Conservation (phyloP, 23 tunicate species). For the Halocynthia roretzi region DNA sequence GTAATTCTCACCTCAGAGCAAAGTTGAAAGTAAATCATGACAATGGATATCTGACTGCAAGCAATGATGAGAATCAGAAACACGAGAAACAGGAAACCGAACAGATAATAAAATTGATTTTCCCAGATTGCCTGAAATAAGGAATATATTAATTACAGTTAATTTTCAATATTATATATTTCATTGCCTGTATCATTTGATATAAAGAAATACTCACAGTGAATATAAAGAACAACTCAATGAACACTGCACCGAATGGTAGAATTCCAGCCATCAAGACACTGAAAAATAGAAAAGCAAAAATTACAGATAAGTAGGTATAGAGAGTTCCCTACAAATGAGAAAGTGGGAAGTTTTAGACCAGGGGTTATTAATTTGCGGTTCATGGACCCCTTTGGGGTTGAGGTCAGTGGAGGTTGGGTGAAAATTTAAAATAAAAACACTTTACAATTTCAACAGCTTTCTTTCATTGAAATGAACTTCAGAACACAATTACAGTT, state of each 20-base stretch:
- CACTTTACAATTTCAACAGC: too few relatives aligned
- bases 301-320: too few relatives aligned
- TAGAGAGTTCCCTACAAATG: too few relatives aligned
- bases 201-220: conserved; percentile 52
- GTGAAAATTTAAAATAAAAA: too few relatives aligned
- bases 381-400: too few relatives aligned
- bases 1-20: conserved; percentile 64
- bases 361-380: too few relatives aligned
- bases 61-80: conserved; percentile 94
- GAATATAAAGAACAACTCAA: conserved; percentile 97
- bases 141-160: conserved; percentile 1
- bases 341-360: too few relatives aligned
- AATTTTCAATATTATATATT: background rate
- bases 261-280: conserved; percentile 98
- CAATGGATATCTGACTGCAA: conserved; percentile 98
- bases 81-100: conserved; percentile 96
- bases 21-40: conserved; percentile 98
- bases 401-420: too few relatives aligned
- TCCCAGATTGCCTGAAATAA: conserved; percentile 95
- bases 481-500: too few relatives aligned
- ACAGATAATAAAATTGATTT: conserved; percentile 95
- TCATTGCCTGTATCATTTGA: too few relatives aligned
- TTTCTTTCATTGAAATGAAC: too few relatives aligned
- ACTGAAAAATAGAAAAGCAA: conserved; percentile 31
- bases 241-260: conserved; percentile 99